A percentile compares a stretch with the other conserved stretches of the same genome.
Conservation (phyloP, 37 sponge, comb jelly and placozoan species). For the Mnemiopsis leidyi region DNA sequence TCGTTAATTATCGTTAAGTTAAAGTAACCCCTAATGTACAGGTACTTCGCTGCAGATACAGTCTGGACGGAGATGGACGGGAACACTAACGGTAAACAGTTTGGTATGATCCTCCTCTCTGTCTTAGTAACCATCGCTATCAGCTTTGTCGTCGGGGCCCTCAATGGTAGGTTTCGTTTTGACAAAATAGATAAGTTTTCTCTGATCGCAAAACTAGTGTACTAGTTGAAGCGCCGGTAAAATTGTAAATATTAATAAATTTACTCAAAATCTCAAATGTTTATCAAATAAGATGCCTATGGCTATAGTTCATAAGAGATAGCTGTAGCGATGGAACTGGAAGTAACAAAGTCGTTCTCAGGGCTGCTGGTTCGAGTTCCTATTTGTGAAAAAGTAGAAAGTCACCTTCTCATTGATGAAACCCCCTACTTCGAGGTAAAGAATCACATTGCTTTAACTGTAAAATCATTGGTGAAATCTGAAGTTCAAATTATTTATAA, state of each 20-base stretch:
- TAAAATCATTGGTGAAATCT: no score
- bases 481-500: no score
- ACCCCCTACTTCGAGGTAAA: conserved; percentile 62
- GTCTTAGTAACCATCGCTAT: background rate
- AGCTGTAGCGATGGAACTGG: no score
- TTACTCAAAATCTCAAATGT: background rate
- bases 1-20: no score
- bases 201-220: no score
- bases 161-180: background rate
- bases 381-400: conserved; percentile 28
- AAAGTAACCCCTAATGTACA: no score
- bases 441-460: no score
- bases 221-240: no score
- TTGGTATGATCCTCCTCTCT: conserved; percentile 27
- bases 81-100: conserved; percentile 9
- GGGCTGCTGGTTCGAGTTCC: conserved; percentile 11
- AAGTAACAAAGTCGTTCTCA: no score
- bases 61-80: conserved; percentile 50
- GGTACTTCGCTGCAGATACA: conserved; percentile 36
- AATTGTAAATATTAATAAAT: background rate
- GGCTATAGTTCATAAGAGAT: no score
- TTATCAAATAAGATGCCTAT: no score
- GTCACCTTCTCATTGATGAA: background rate
- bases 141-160: background rate
- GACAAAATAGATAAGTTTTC: no score